Percentiles rank a stretch among this genome's conserved stretches.
Evolutionary conservation across 2,888 invertebrate genomes (phyloP).

Genomic region (Mythimna lalbum): DNA sequence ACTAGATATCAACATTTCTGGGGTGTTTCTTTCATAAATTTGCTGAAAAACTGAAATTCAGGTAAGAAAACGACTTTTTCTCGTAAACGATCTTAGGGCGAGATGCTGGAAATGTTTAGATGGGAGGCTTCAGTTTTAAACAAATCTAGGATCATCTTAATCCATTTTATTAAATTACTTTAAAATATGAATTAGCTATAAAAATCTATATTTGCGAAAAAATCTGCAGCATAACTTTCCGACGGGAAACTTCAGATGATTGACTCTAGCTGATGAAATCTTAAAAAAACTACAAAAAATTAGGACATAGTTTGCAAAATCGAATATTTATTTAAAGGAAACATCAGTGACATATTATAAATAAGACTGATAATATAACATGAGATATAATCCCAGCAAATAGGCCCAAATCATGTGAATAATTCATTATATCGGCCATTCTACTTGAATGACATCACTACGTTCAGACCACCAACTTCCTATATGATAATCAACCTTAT

Average conservation of each 20-base stretch:
- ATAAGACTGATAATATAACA: constrained; percentile 53
- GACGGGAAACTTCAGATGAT: constrained; percentile 42
- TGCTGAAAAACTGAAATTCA: background rate
- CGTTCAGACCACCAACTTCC: constrained; percentile 17
- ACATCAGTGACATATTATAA: constrained; percentile 38
- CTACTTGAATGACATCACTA: constrained; percentile 72
- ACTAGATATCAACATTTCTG: too few species aligned
- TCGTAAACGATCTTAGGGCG: background rate
- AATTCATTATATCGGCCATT: constrained; percentile 78
- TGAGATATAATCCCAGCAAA: constrained; percentile 55
- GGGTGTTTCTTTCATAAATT: background rate
- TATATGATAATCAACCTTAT: constrained; percentile 54
- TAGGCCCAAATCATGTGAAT: constrained; percentile 75
- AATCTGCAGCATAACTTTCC: constrained; percentile 25
- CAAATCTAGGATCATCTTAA: background rate
- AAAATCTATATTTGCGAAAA: background rate
- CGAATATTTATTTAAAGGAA: constrained; percentile 40
- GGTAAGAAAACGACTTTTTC: background rate
- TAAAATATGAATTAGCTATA: background rate
- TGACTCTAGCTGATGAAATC: background rate
- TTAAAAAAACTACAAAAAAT: constrained; percentile 8
- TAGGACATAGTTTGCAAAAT: constrained; percentile 9
- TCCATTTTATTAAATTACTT: background rate
- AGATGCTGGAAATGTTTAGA: constrained; percentile 4
- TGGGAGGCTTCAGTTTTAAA: background rate